phyloP scores from a whole-genome alignment of 1,140 invertebrate genomes.

The Drosophila gunungcola region DNA sequence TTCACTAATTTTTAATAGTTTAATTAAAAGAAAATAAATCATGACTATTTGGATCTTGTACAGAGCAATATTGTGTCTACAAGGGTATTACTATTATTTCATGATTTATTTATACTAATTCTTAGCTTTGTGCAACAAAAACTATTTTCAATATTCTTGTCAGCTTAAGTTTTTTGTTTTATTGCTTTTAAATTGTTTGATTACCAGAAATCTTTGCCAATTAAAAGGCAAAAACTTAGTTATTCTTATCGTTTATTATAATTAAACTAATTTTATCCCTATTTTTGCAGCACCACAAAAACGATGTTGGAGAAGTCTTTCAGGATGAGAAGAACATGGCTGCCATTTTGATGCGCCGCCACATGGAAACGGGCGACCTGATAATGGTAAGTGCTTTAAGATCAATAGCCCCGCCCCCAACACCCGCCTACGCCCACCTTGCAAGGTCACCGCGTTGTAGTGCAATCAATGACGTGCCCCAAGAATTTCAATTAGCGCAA shows the following conservation, averaged over 20 bases:
- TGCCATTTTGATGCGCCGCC: conserved; percentile 92
- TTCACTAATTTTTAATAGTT: too few species aligned
- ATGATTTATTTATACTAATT: too few species aligned
- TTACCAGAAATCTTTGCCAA: too few species aligned
- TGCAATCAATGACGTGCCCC: conserved; percentile 50
- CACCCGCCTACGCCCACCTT: conserved; percentile 1
- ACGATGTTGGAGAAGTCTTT: conserved; percentile 92
- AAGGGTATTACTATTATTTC: too few species aligned
- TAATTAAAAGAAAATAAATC: too few species aligned
- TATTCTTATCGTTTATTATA: background rate
- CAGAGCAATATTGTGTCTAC: too few species aligned
- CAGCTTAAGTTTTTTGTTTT: too few species aligned
- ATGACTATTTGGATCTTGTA: too few species aligned
- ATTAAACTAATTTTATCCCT: conserved; percentile 5
- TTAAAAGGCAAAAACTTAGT: too few species aligned
- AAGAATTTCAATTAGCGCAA: conserved; percentile 76
- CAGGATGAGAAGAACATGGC: conserved; percentile 94
- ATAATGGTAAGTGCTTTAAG: conserved; percentile 89
- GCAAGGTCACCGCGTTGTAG: conserved; percentile 52
- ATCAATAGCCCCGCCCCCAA: conserved; percentile 2
- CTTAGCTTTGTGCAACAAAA: too few species aligned
- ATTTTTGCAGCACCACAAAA: conserved; percentile 86
- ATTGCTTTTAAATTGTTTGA: too few species aligned
- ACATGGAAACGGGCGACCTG: conserved; percentile 90
- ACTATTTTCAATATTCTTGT: too few species aligned